Evolutionary conservation across 2,113 vertebrate genomes (phyloP), one percentile per base, ranked within the genome.

Genomic region (Lynx canadensis): DNA sequence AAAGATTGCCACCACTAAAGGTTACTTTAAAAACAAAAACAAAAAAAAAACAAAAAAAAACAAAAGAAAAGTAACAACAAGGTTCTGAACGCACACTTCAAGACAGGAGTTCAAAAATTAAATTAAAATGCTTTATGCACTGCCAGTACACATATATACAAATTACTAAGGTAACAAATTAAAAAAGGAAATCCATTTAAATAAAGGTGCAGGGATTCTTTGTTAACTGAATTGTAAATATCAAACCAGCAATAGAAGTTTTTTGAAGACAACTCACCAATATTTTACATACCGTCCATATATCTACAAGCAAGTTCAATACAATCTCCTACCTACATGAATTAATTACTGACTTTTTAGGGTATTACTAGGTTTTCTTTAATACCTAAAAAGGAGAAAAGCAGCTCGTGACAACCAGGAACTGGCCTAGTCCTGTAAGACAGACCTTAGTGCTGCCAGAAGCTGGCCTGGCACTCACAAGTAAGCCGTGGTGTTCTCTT

Each of bases 121-220:
- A 66, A 90, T 27, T 79, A 76, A 83, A 96, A 65, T 36, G 60
- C 41, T 95, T 91, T 60, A 21, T 31, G 8, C 15, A 68, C 1
- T 92, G 9, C 48, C 10, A 63, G 25, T 83, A 87, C 3, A 65
- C 16, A 68, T 25, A 86, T 10, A 41, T 36, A 92, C 41, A 81
- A 83, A 96, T 27, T 87, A 21, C 66, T 45, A 27, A 88, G 29
- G 19, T 5, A 68, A 21, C 50, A 83, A 89, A 41, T 66, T 81
- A 60, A 31, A 89, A 83, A 89, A 91, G 68, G 23, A 91, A 27
- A 95, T 63, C 50, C 95, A 91, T 19, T 21, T 91, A 31, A 71
- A 48, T 80, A 94, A 92, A 36, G 7, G 15, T 89, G 48, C 21
- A 50, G 12, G 33, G 45, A 83, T 29, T 84, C 7, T 73, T 27